Conservation (phyloP, 2,888 invertebrate species). For the Pterostichus madidus region DNA sequence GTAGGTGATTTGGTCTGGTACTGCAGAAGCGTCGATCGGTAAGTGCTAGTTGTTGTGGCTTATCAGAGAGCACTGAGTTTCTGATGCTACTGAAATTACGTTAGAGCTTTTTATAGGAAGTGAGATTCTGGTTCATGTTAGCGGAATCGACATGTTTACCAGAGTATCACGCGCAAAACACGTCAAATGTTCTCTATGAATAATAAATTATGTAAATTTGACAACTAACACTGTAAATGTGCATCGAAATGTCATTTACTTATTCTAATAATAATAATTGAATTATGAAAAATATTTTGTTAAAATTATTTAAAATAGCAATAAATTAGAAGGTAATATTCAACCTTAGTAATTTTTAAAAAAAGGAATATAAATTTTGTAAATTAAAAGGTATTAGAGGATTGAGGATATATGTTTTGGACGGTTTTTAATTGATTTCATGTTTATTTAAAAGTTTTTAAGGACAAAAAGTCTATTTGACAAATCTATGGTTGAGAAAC, state of each 20-base stretch:
- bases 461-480: too few relatives aligned
- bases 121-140: not conserved
- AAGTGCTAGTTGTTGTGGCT: not conserved
- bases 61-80: not conserved
- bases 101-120: not conserved
- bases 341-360: too few relatives aligned
- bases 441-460: too few relatives aligned
- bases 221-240: conserved; percentile 15
- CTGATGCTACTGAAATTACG: not conserved
- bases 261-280: conserved; percentile 23
- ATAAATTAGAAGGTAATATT: too few relatives aligned
- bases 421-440: too few relatives aligned
- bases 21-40: not conserved
- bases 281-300: not conserved
- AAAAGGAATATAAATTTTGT: too few relatives aligned
- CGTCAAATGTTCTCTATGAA: not conserved
- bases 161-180: not conserved
- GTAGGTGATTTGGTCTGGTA: not conserved
- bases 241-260: not conserved
- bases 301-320: not conserved
- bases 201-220: conserved; percentile 28
- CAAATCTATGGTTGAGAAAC: too few relatives aligned
- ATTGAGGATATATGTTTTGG: too few relatives aligned
- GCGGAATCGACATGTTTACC: not conserved
- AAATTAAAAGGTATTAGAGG: too few relatives aligned